Conservation (phyloP, 2,113 vertebrate genomes). For the Equus quagga region DNA sequence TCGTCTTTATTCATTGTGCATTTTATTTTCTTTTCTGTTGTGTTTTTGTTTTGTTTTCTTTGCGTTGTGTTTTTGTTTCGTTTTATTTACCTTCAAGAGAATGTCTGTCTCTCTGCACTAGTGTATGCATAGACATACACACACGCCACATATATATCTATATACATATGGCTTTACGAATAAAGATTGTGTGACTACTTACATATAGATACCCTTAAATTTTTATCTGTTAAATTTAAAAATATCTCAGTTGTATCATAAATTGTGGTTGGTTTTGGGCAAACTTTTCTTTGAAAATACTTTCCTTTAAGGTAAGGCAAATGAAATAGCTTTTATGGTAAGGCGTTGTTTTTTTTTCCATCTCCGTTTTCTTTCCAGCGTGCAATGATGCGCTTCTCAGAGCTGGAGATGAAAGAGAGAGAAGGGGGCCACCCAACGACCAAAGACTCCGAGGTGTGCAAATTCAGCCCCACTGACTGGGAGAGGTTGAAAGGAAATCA, state of each 20-base stretch:
- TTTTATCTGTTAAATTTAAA: conserved; percentile 77
- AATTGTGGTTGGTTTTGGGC: conserved; percentile 87
- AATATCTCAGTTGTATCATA: conserved; percentile 83
- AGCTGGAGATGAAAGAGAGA: conserved; percentile 97
- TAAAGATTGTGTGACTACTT: conserved; percentile 84
- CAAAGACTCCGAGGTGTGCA: conserved; percentile 92
- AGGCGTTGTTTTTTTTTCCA: conserved; percentile 87
- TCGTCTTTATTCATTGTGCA: conserved; percentile 90
- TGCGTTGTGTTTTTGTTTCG: conserved; percentile 85
- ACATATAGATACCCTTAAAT: conserved; percentile 82
- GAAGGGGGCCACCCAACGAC: conserved; percentile 93
- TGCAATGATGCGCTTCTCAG: conserved; percentile 98
- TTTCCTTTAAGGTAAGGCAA: conserved; percentile 89
- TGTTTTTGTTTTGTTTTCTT: conserved; percentile 81
- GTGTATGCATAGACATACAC: conserved; percentile 80
- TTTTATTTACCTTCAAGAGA: conserved; percentile 85
- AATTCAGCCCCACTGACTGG: conserved; percentile 90
- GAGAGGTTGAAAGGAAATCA: conserved; percentile 91
- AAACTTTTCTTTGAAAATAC: conserved; percentile 85
- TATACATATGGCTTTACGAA: conserved; percentile 74
- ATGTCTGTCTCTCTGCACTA: conserved; percentile 84
- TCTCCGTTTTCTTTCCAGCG: conserved; percentile 94
- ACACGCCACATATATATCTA: conserved; percentile 62
- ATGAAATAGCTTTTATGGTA: conserved; percentile 84
- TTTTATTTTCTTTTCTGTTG: conserved; percentile 83